phyloP scores from a whole-genome alignment of 1,140 invertebrate genomes.

The Periplaneta americana region DNA sequence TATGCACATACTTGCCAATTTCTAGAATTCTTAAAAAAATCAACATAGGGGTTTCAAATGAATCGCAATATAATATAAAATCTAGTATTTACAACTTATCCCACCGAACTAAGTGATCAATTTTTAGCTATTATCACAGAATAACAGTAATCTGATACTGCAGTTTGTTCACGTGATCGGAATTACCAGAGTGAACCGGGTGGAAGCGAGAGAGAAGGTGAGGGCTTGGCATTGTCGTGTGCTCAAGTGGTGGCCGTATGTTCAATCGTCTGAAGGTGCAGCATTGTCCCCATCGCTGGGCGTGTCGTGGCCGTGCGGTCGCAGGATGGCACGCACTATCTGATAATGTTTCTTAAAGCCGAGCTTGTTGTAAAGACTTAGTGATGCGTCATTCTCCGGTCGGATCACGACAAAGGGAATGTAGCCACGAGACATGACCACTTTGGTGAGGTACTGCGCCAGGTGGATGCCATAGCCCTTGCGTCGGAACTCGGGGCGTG shows the following conservation, averaged over 20 bases:
- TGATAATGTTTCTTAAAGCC: conserved; percentile 71
- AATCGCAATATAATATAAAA: not conserved
- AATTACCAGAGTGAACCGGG: conserved; percentile 19
- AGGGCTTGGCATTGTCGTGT: not conserved
- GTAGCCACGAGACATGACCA: conserved; percentile 67
- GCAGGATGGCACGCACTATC: conserved; percentile 67
- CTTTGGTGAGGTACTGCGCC: conserved; percentile 56
- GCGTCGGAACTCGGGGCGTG: conserved; percentile 68
- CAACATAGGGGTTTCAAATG: not conserved
- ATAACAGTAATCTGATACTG: conserved; percentile 9
- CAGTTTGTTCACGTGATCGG: not conserved
- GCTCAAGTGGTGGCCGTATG: not conserved
- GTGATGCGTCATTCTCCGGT: conserved; percentile 77
- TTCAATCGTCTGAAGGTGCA: not conserved
- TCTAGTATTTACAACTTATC: not conserved
- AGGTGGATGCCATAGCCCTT: conserved; percentile 68
- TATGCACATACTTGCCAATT: not conserved
- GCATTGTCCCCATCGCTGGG: not conserved
- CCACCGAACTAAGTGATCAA: not conserved
- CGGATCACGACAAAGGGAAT: conserved; percentile 79
- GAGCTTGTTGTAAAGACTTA: conserved; percentile 70
- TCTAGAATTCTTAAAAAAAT: not conserved
- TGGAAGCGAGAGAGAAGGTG: conserved; percentile 18
- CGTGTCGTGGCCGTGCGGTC: conserved; percentile 38
- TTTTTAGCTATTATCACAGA: conserved; percentile 11